These are phyloP conservation scores for Babylonia areolata DNA, from an alignment of 1,140 invertebrate species.

Conservation along the genomic window DNA sequence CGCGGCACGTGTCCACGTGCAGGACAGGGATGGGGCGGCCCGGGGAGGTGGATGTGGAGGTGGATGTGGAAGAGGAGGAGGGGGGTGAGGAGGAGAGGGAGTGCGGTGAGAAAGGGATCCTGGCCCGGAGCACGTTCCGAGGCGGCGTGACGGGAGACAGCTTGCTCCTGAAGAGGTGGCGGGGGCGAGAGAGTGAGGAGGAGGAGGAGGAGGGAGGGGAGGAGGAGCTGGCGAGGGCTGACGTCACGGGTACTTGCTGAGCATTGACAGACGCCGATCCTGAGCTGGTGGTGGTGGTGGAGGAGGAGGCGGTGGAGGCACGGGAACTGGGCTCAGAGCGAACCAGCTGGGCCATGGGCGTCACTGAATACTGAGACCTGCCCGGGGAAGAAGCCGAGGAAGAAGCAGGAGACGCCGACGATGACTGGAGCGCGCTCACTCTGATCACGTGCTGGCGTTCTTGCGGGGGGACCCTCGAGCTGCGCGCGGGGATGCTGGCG, in stretches of 20 bases:
- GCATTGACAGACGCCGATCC: not conserved
- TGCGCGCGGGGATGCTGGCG: not conserved
- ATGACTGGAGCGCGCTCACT: not conserved
- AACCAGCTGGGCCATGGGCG: not conserved
- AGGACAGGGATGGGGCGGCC: constrained; percentile 29
- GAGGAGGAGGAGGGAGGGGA: not conserved
- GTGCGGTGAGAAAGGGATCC: not conserved
- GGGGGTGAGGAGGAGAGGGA: not conserved
- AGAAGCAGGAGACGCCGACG: too few relatives aligned
- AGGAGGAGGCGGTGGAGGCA: not conserved
- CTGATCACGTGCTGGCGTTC: not conserved
- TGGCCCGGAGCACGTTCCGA: not conserved
- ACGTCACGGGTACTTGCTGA: not conserved
- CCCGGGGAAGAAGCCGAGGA: not conserved
- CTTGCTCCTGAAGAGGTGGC: not conserved
- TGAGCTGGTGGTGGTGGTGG: not conserved
- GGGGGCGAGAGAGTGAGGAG: not conserved
- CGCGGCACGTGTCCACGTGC: constrained; percentile 40
- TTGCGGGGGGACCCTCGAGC: not conserved
- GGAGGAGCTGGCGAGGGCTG: not conserved
- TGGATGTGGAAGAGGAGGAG: not conserved
- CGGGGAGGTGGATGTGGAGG: not conserved
- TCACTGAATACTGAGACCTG: not conserved
- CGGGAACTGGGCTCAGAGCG: not conserved
- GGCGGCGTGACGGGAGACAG: not conserved